Conservation (phyloP, 1,140 invertebrate genomes). For the Zaprionus ornatus region DNA sequence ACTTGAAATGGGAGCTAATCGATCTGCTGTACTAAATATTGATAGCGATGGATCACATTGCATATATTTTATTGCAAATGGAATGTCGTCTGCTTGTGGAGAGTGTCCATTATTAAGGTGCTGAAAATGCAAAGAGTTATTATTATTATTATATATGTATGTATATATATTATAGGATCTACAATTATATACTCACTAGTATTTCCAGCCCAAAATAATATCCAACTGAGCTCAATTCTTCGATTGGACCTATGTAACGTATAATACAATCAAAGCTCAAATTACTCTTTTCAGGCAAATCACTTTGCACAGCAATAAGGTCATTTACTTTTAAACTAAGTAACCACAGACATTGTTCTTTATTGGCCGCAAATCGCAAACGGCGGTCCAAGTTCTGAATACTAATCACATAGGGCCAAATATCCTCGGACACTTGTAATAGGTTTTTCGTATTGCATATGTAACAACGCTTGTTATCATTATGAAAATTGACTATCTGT, state of each 20-base stretch:
- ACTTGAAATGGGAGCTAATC: constrained; percentile 39
- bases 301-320: constrained; percentile 76
- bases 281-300: constrained; percentile 64
- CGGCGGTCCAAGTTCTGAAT: constrained; percentile 84
- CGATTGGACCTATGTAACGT: constrained; percentile 85
- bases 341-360: constrained; percentile 83
- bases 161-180: too few species aligned
- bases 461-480: constrained; percentile 51
- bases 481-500: constrained; percentile 50
- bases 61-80: constrained; percentile 52
- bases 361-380: constrained; percentile 84
- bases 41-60: constrained; percentile 47
- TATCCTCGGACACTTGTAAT: constrained; percentile 49
- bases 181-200: constrained; percentile 80
- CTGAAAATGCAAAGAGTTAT: constrained; percentile 27
- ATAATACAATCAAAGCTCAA: constrained; percentile 74
- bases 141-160: too few species aligned
- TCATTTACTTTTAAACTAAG: constrained; percentile 68
- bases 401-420: constrained; percentile 85
- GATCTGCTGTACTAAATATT: constrained; percentile 62
- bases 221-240: constrained; percentile 84
- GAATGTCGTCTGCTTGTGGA: constrained; percentile 56
- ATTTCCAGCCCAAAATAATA: constrained; percentile 86
- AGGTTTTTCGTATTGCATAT: constrained; percentile 45
- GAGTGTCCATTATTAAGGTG: constrained; percentile 52